Base-by-base conservation (phyloP, 2,888 invertebrate genomes). In the Tortrix viridana region DNA sequence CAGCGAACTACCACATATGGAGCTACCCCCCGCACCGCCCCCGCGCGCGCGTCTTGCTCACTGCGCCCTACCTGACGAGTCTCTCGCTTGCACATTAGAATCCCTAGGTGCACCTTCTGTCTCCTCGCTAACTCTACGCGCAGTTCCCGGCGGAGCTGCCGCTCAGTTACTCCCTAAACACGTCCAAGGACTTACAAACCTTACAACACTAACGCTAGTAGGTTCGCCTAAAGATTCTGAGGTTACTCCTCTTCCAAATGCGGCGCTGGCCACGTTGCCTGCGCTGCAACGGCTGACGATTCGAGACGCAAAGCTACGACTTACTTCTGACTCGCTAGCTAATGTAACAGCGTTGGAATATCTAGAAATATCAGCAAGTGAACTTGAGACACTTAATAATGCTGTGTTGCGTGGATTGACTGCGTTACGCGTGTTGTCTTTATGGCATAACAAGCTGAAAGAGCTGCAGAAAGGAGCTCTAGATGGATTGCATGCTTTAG, bases 81-180 rank as follows among this genome's bases (percentile, higher is more conserved):
- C 65, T 20, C 53, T 65, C 12, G 37, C 50, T 19, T 62, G 61
- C 61, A 56, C 56, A 22, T 37, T 62, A 20, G 20, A 16, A 32
- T 38, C 53, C 5, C 47, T 65, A 9, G 61, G 95, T 95, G 72
- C 50, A n/a, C 18, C 46, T 7, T 9, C 89, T 94, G 0, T 95
- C 95, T 71, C 85, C 96, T 41, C 93, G 93, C 74, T 92, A 94
- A 0, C 65, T 12, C 44, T 96, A 96, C 75, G 84, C 96, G 16
- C 93, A 93, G 65, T 95, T 94, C 84, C 96, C 96, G 43, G 96
- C 95, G 75, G 95, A 95, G 0, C 82, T 96, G 76, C 96, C 96
- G 0, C 49, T 12, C 5, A 16, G 26, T 44, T 62, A 95, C 96
- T 83, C 88, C 89, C 38, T 12, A 53, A 46, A 14, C 53, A 52